Conservation (phyloP, 1,140 invertebrate genomes). For the Bombus confusus region DNA sequence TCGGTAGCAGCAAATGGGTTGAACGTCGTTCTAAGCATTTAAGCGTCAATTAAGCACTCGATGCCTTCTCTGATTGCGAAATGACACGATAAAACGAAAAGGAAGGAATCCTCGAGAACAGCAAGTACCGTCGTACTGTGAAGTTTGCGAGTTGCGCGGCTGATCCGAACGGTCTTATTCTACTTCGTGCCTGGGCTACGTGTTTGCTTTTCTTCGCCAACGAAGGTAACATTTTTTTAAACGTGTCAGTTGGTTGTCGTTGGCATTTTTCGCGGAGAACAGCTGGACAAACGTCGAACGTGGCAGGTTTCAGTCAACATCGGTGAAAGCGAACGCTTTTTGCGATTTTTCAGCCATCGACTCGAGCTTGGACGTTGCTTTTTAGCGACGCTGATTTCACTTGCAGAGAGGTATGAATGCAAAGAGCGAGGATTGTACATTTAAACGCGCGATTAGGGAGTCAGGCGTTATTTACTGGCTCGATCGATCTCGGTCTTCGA, state of each 20-base stretch:
- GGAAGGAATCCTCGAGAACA: no score
- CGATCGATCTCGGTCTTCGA: not conserved
- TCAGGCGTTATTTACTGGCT: not conserved
- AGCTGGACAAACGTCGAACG: not conserved
- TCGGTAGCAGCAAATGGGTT: no score
- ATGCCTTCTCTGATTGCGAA: no score
- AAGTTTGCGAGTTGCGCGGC: not conserved
- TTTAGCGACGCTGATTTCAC: constrained; percentile 10
- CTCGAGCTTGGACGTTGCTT: not conserved
- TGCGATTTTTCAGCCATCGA: constrained; percentile 7
- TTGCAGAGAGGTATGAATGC: not conserved
- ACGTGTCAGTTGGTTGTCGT: not conserved
- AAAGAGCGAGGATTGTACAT: not conserved
- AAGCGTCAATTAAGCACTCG: no score
- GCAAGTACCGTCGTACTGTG: no score
- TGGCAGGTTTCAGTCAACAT: not conserved
- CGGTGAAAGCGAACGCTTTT: constrained; percentile 42
- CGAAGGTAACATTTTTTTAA: not conserved
- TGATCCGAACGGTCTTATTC: not conserved
- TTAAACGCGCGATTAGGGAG: not conserved
- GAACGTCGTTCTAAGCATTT: no score
- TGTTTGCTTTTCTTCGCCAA: not conserved
- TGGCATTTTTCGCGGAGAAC: not conserved
- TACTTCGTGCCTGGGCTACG: not conserved
- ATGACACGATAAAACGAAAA: no score